These are phyloP conservation scores for Chaetogeoica ovagalla DNA, from an alignment of 2,888 invertebrate genomes.

Conservation along the genomic window DNA sequence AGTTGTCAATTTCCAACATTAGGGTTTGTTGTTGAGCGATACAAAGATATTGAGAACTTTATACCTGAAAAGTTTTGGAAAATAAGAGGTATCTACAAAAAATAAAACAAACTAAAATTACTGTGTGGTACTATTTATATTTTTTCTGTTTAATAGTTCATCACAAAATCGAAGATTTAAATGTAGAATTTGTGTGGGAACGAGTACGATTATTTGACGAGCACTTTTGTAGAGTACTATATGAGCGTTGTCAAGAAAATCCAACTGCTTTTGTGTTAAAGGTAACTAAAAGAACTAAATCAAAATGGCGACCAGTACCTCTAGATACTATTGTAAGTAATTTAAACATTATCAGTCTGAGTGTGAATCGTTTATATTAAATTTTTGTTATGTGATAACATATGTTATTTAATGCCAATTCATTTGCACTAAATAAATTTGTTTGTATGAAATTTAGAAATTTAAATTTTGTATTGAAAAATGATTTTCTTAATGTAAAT, in stretches of 20 bases:
- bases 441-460: no score
- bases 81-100: conserved; percentile 69
- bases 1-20: conserved; percentile 99
- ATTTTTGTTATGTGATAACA: not conserved
- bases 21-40: conserved; percentile 99
- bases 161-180: conserved; percentile 74
- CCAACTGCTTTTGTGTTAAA: conserved; percentile 74
- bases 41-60: conserved; percentile 87
- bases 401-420: not conserved
- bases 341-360: not conserved
- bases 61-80: conserved; percentile 95
- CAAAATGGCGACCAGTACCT: conserved; percentile 93
- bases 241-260: conserved; percentile 77
- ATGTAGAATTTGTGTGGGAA: conserved; percentile 87
- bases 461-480: no score
- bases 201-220: conserved; percentile 86
- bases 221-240: conserved; percentile 76
- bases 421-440: not conserved
- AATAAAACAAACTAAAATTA: not conserved
- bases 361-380: not conserved
- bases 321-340: conserved; percentile 88
- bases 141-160: conserved; percentile 66
- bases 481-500: no score
- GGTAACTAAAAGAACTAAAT: conserved; percentile 84
- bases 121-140: not conserved